A percentile compares a stretch with the other conserved stretches of the same genome.
These are phyloP conservation scores for Palythoa grandis DNA, from an alignment of 92 coral and sea anemone genomes.

Conservation along the genomic window DNA sequence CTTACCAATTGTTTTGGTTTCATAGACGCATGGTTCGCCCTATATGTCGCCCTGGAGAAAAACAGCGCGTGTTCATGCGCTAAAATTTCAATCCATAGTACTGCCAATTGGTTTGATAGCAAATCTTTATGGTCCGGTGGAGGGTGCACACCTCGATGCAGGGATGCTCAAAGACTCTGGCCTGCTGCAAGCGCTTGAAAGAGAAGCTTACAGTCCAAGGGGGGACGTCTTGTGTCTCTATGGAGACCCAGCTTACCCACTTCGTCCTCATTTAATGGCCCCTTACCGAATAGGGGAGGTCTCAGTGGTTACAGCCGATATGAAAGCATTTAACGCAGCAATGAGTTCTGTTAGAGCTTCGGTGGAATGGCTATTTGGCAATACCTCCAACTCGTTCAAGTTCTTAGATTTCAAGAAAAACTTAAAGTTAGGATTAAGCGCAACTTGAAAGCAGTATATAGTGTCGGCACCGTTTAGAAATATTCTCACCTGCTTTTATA, in stretches of 20 bases:
- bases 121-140: conserved; percentile 43
- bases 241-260: conserved; percentile 61
- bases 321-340: conserved; percentile 33
- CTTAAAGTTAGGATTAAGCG: conserved; percentile 42
- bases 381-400: too few relatives aligned
- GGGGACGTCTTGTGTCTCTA: conserved; percentile 46
- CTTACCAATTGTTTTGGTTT: conserved; percentile 13
- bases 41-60: conserved; percentile 13
- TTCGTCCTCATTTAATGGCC: conserved; percentile 35
- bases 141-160: conserved; percentile 38
- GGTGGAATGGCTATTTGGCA: background rate
- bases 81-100: background rate
- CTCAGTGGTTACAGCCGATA: background rate
- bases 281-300: conserved; percentile 25
- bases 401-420: conserved; percentile 49
- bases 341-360: conserved; percentile 41
- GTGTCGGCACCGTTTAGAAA: background rate
- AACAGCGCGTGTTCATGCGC: conserved; percentile 3
- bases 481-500: conserved; percentile 40
- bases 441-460: conserved; percentile 45
- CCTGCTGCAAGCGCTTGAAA: background rate
- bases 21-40: conserved; percentile 6
- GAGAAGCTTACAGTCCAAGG: conserved; percentile 39
- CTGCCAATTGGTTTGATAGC: conserved; percentile 44
- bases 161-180: conserved; percentile 35